Evolutionary conservation across 2,797 vertebrate species (phyloP).

Genomic region (Synaphobranchus kaupii): DNA sequence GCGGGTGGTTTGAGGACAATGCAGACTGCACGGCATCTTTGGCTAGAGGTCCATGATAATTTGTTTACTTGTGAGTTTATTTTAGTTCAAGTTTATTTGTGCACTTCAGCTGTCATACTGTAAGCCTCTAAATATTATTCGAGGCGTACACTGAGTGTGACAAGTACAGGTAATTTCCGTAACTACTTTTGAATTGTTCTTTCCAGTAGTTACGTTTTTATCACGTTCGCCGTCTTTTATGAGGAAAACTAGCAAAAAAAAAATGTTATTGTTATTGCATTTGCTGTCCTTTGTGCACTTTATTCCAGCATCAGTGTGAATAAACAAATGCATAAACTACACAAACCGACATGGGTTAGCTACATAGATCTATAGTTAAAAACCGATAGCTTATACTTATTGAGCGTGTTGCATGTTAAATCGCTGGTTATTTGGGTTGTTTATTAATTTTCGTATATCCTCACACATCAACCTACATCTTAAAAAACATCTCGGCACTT

Average conservation of each 20-base stretch:
- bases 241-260: not conserved
- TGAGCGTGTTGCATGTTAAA: not conserved
- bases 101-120: not conserved
- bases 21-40: not conserved
- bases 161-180: not conserved
- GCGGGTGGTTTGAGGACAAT: slow-evolving; percentile 15
- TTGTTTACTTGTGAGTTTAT: not conserved
- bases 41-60: not conserved
- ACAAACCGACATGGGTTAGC: not conserved
- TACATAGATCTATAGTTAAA: not conserved
- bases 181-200: not conserved
- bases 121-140: not conserved
- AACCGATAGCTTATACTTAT: not conserved
- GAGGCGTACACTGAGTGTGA: not conserved
- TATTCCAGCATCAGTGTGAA: not conserved
- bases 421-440: not conserved
- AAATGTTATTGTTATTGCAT: not conserved
- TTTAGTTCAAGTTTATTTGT: slow-evolving; percentile 5
- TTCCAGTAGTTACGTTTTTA: not conserved
- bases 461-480: not conserved
- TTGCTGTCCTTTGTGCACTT: not conserved
- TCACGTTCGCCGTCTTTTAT: not conserved
- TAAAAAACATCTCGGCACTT: not conserved
- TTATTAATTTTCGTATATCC: not conserved
- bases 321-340: not conserved